Evolutionary conservation across 1,140 invertebrate genomes (phyloP), one percentile per base, ranked within the genome.

Genomic region (Heliconius melpomene): DNA sequence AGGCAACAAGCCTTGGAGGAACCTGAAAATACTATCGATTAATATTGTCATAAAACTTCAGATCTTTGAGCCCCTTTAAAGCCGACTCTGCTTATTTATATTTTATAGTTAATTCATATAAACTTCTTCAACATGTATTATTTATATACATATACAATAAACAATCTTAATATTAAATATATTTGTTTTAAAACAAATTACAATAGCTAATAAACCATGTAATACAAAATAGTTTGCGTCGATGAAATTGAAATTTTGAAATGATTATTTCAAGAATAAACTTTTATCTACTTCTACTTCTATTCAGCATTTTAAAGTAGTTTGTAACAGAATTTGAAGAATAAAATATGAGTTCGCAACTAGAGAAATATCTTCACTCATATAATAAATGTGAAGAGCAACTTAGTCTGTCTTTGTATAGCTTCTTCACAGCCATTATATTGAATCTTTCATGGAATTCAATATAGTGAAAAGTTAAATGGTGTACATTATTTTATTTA

Each of bases 271-370:
- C 23, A 29, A 26, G 23, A 66, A 26, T 11, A 26, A 66, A 66
- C n/a, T 66, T 29, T 29, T 16, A 66, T 66, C 7, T 26, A 66
- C 3, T 26, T 66, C 26, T n/a, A 66, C 13, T 66, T 23, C 60
- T 23, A n/a, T 23, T 66, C 23, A 66, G 60, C 23, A 66, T 66
- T 66, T 66, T n/a, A 66, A 13, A 66, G 26, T 66, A 66, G 23
- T 66, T 66, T 66, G 60, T 23, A 66, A 66, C 9, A 26, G 60
- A 66, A 66, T 66, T 66, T 26, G 26, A 29, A 29, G 11, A 66
- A 66, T 66, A 66, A 66, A 66, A 66, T 66, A 66, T 29, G 60
- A 66, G 23, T 66, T 66, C 9, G 57, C 60, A 60, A 60, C 57
- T 60, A 5, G 40, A 46, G 40, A 26, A 66, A 66, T 66, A 26